Percentiles rank a stretch among this genome's conserved stretches.
Evolutionary conservation across 2,113 vertebrate species (phyloP).

Genomic region (Coryphaenoides rupestris): DNA sequence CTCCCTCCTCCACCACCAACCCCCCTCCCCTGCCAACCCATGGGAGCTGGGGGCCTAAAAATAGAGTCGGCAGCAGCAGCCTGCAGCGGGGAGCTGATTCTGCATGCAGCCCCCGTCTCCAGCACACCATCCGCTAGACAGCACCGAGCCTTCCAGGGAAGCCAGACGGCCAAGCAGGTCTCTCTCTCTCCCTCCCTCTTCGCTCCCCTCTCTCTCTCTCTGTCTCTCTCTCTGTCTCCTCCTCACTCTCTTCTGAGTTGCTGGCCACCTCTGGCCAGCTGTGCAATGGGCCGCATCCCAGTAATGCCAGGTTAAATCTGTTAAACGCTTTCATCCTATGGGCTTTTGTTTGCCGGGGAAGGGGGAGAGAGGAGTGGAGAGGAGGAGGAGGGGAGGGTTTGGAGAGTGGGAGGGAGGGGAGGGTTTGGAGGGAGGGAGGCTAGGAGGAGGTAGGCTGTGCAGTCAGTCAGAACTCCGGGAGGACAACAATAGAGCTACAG

Average conservation of each 20-base stretch:
- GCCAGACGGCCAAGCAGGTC: slow-evolving; percentile 6
- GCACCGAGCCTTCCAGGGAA: slow-evolving; percentile 29
- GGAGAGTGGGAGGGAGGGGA: slow-evolving; percentile 23
- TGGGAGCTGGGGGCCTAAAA: slow-evolving; percentile 67
- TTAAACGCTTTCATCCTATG: slow-evolving; percentile 33
- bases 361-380: slow-evolving; percentile 37
- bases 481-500: slow-evolving; percentile 65
- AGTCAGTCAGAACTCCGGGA: slow-evolving; percentile 33
- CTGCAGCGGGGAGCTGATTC: slow-evolving; percentile 68
- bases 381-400: neutral
- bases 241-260: slow-evolving; percentile 29
- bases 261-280: slow-evolving; percentile 58
- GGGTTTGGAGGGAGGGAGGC: slow-evolving; percentile 27
- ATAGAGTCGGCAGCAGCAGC: slow-evolving; percentile 68
- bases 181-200: slow-evolving; percentile 5
- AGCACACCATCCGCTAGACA: slow-evolving; percentile 55
- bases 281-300: slow-evolving; percentile 30
- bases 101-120: slow-evolving; percentile 70
- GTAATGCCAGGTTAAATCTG: slow-evolving; percentile 58
- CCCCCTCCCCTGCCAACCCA: slow-evolving; percentile 41
- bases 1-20: slow-evolving; percentile 27
- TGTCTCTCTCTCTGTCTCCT: neutral
- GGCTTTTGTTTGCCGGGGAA: slow-evolving; percentile 11
- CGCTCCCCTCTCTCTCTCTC: slow-evolving; percentile 25
- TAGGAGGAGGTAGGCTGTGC: slow-evolving; percentile 3